Base-by-base conservation (phyloP, 2,888 invertebrate species). In the Celastrina argiolus region DNA sequence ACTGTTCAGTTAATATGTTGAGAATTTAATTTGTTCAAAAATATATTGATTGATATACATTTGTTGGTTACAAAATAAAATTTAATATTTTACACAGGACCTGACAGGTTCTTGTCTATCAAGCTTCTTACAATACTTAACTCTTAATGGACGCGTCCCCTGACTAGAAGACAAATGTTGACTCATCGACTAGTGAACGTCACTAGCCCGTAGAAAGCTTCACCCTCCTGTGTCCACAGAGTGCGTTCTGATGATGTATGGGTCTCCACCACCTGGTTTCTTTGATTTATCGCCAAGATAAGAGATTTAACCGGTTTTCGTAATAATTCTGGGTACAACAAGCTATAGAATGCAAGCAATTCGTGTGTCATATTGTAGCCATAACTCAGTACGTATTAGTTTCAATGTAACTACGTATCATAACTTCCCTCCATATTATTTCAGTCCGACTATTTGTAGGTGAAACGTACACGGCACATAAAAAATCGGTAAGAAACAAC, bases 151-250 rank as follows among this genome's bases (percentile, higher is more conserved):
- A n/a, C n/a, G n/a, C n/a, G n/a, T n/a, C 18, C 22, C 66, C 66
- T 64, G 81, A 28, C 81, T 84, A 80, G 66, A 69, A 74, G 73
- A 76, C 82, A 82, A 87, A 85, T 86, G 85, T 85, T 86, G 84
- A 81, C 81, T 72, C 80, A 83, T 83, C 80, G 82, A 83, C 79
- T 71, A 70, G 69, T 72, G 66, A 71, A 66, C 70, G 59, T 59
- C 66, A 66, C 66, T 66, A 59, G 56, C 72, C 72, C 74, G 67
- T 69, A 71, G 74, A 72, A 73, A 74, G 74, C 71, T 75, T 74
- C 74, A 61, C 61, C 61, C 56, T 18, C 61, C 61, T 39, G 61
- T 61, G 61, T 61, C 34, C 61, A 61, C 34, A 18, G 18, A 39
- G 39, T 61, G 39, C 14, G 31, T 28, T 12, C 7, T 61, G 36